Evolutionary conservation across 2,888 invertebrate genomes (phyloP).

Genomic region (Cataglyphis livida): DNA sequence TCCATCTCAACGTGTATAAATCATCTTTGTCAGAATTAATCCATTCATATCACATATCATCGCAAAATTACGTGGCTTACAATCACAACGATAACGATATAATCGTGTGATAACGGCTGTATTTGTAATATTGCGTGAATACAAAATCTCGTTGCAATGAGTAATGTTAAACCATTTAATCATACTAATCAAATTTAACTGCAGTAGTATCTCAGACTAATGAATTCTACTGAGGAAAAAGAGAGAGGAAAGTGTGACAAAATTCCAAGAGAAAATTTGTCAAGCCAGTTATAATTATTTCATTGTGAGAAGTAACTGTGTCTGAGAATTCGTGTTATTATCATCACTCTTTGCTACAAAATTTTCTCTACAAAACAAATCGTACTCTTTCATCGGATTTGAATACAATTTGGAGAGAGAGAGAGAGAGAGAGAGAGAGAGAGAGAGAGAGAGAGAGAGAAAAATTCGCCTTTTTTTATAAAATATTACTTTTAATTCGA

Average conservation of each 20-base stretch:
- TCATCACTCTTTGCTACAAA: not conserved
- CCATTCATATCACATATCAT: no score
- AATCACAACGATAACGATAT: not conserved
- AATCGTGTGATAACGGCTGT: not conserved
- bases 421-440: no score
- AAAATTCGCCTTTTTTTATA: not conserved
- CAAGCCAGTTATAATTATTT: not conserved
- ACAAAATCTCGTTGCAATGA: not conserved
- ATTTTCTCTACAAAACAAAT: not conserved
- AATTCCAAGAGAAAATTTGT: not conserved
- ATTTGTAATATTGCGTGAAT: not conserved
- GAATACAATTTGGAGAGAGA: no score
- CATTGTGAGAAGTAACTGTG: not conserved
- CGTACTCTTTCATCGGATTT: not conserved
- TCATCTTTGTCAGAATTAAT: slow-evolving; percentile 6
- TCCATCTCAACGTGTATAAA: not conserved
- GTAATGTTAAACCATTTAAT: not conserved
- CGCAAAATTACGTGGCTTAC: not conserved
- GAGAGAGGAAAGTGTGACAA: not conserved
- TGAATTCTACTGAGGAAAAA: not conserved
- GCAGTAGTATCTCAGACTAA: not conserved
- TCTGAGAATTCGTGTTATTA: not conserved
- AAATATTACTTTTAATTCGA: not conserved
- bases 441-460: no score
- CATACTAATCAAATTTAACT: not conserved